Evolutionary conservation across 2,113 vertebrate species (phyloP).

Genomic region (Mesembrinibis cayennensis): DNA sequence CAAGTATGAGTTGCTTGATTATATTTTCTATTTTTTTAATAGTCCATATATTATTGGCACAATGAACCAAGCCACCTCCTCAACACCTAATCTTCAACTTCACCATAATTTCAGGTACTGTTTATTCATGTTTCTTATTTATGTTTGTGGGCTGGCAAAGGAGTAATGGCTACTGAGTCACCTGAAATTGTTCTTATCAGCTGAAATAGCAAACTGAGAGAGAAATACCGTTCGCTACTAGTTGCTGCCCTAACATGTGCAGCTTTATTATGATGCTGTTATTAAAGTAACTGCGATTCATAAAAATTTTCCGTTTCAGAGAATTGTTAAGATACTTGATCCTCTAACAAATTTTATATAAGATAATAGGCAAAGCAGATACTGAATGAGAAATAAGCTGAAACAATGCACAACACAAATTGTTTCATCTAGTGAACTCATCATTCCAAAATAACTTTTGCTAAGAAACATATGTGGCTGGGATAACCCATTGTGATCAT

Average conservation of each 20-base stretch:
- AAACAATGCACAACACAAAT: background rate
- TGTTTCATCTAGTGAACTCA: background rate
- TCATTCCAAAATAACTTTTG: background rate
- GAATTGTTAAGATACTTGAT: background rate
- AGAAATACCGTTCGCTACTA: background rate
- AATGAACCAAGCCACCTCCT: slow-evolving; percentile 98
- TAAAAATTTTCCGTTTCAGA: background rate
- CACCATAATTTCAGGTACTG: slow-evolving; percentile 98
- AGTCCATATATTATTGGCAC: slow-evolving; percentile 98
- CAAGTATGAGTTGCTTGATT: background rate
- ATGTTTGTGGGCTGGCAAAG: background rate
- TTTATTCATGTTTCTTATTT: background rate
- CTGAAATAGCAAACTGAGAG: background rate
- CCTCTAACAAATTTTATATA: background rate
- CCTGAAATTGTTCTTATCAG: background rate
- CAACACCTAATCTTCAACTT: slow-evolving; percentile 95
- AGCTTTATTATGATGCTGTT: background rate
- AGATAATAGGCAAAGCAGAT: background rate
- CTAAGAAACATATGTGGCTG: background rate
- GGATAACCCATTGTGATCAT: background rate
- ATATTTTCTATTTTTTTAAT: background rate
- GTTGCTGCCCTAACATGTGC: background rate
- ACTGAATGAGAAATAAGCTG: background rate
- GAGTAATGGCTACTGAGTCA: slow-evolving; percentile 20
- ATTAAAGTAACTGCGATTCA: background rate